Conservation (phyloP, 2,113 vertebrate genomes). For the Cnemophilus loriae region DNA sequence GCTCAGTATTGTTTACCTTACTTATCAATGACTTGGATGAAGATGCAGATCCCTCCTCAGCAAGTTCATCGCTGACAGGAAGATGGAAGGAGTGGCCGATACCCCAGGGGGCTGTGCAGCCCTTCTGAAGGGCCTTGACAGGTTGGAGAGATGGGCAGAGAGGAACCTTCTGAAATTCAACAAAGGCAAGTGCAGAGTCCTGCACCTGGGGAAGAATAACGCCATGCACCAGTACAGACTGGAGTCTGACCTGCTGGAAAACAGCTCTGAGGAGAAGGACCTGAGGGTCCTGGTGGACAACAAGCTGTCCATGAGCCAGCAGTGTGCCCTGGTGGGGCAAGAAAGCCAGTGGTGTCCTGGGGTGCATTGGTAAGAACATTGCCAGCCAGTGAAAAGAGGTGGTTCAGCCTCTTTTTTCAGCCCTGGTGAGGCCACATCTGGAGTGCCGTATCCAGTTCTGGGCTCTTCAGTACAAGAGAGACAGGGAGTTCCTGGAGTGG, state of each 20-base stretch:
- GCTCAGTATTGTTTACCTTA: not conserved
- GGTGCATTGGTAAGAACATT: not conserved
- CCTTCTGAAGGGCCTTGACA: rapidly evolving
- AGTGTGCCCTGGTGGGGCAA: not conserved
- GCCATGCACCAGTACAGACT: rapidly evolving
- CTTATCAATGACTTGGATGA: not conserved
- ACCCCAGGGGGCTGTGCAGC: not conserved
- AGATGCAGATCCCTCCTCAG: not conserved
- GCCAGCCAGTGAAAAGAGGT: rapidly evolving
- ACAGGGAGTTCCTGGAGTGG: not conserved
- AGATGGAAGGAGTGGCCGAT: rapidly evolving
- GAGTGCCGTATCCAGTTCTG: not conserved
- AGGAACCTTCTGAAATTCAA: rapidly evolving
- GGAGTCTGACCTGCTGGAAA: rapidly evolving
- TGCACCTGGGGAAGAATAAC: not conserved
- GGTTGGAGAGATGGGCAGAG: not conserved
- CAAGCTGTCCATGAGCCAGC: not conserved
- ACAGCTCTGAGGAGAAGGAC: no score
- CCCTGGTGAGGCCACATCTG: not conserved
- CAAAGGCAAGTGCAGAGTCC: not conserved
- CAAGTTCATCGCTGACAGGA: not conserved
- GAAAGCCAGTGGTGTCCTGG: not conserved
- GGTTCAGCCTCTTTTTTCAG: not conserved
- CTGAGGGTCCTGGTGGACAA: not conserved
- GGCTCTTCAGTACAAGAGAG: not conserved